Evolutionary conservation across 2,113 vertebrate genomes (phyloP), one percentile per base, ranked within the genome.

Genomic region (Hippoglossus stenolepis): DNA sequence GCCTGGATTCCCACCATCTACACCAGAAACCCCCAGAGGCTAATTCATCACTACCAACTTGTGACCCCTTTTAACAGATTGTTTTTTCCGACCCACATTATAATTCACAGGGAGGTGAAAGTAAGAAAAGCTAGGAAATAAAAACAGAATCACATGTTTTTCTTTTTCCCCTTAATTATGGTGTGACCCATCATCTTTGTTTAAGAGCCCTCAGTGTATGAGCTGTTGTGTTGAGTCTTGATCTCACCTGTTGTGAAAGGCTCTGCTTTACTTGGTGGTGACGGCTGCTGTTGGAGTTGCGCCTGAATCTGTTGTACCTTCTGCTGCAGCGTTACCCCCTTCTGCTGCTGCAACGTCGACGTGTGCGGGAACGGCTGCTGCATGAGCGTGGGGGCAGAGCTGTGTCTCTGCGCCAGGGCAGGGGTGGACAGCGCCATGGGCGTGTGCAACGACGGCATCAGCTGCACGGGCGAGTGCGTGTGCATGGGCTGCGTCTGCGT

Each of bases 391-490:
- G 80, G 89, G 3, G 73, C 79, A 1, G 90, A 59, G 73, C 71
- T 28, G 73, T 89, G 91, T 70, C 89, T 87, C 82, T 93, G 93
- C 0, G 78, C 68, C 59, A 90, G 91, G 80, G 94, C 91, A 0
- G 96, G 93, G 80, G 92, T 64, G 69, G 94, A 85, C 17, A 78
- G 12, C 5, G 95, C 77, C 69, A 93, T 91, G 1, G 93, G 95
- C 26, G 93, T 82, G 89, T 95, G 95, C 91, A 95, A 87, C 8
- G 94, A 93, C 2, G 75, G 70, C 43, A 93, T 90, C 89, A 95
- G 95, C 66, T 93, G 94, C 65, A 51, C 43, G 0, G 96, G 96
- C 6, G 95, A 88, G 56, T 95, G 95, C 15, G 93, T 80, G 77
- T 94, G 87, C 20, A 75, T 75, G 0, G 84, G 93, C 90, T 95